phyloP scores from a whole-genome alignment of 2,797 vertebrate genomes.

The Trachops cirrhosus region DNA sequence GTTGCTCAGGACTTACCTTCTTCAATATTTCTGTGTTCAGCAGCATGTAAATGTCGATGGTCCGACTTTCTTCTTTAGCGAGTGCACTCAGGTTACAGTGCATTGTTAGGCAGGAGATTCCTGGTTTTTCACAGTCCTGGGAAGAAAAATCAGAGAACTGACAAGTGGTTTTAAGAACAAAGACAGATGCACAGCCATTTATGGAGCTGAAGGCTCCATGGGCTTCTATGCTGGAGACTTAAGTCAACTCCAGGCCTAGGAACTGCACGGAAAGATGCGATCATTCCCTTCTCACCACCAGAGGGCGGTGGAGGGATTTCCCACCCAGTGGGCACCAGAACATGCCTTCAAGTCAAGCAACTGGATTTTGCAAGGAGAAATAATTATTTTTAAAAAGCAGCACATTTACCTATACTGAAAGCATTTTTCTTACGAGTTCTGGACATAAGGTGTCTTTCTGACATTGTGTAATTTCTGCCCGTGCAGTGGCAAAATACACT shows the following conservation, averaged over 20 bases:
- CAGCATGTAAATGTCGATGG: conserved; percentile 91
- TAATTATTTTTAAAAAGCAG: background rate
- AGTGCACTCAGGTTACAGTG: conserved; percentile 91
- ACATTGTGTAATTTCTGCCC: background rate
- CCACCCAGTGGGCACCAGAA: fast-evolving
- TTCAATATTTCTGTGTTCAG: conserved; percentile 98
- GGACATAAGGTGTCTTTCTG: background rate
- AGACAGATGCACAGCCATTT: background rate
- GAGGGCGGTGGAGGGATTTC: background rate
- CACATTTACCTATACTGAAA: background rate
- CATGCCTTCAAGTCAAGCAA: background rate
- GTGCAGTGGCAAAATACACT: background rate
- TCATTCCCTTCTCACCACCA: background rate
- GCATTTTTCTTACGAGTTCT: background rate
- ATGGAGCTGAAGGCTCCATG: background rate
- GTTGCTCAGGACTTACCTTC: conserved; percentile 83
- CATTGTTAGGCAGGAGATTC: conserved; percentile 90
- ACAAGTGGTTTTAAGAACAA: background rate
- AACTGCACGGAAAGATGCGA: background rate
- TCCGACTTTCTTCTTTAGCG: conserved; percentile 91
- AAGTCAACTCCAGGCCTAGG: background rate
- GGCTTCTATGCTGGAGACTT: background rate
- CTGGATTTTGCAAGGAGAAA: background rate
- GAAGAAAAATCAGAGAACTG: conserved; percentile 51
- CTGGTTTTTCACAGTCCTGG: conserved; percentile 95